These are phyloP conservation scores for Allygus modestus DNA, from an alignment of 2,888 invertebrate species.

Conservation along the genomic window DNA sequence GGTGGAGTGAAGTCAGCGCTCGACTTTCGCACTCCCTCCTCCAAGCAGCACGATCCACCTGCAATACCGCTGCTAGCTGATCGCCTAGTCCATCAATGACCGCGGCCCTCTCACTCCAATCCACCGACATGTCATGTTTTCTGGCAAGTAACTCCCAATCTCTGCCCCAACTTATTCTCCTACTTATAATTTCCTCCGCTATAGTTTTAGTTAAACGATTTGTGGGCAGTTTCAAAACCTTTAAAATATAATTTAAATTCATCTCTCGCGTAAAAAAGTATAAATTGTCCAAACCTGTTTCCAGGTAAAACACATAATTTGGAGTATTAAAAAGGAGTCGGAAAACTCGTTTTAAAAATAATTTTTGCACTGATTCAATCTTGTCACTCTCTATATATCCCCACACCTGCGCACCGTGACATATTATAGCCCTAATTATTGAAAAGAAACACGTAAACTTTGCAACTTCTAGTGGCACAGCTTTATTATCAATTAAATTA, in stretches of 20 bases:
- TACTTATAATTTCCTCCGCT: neutral
- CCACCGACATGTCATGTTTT: neutral
- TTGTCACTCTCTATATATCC: neutral
- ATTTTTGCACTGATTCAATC: neutral
- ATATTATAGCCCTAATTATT: neutral
- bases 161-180: neutral
- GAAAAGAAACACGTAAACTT: neutral
- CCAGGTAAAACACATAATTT: neutral
- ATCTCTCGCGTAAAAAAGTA: neutral
- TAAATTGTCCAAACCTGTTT: neutral
- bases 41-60: neutral
- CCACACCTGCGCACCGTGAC: constrained; percentile 1
- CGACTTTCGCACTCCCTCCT: neutral
- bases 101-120: neutral
- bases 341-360: neutral
- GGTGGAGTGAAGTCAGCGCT: neutral
- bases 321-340: neutral
- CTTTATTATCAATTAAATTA: neutral
- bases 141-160: neutral
- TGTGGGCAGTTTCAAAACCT: neutral
- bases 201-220: neutral
- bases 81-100: neutral
- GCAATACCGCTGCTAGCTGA: neutral
- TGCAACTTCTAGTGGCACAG: neutral
- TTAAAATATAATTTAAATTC: neutral